Base-by-base conservation (phyloP, 1,140 invertebrate genomes). In the Aphelinus certus region DNA sequence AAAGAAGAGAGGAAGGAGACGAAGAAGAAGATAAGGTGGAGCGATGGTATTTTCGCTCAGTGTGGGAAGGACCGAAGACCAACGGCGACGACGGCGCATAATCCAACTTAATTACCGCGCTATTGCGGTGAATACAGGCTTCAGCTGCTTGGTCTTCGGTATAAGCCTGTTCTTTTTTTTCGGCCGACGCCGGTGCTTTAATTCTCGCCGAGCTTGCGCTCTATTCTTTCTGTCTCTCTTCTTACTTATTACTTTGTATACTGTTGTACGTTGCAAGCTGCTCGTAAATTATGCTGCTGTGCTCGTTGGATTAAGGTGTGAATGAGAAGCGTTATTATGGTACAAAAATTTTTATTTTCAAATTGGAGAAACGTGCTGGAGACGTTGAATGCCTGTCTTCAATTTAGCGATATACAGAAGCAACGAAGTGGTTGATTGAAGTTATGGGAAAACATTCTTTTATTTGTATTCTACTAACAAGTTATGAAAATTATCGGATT, bases 21-120 rank as follows among this genome's bases (percentile, higher is more conserved):
- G 51, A 42, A 49, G 48, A 42, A 49, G 48, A 56, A 65, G 7
- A 6, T 1, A 26, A 65, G 4, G 48, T 42, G 9, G 26, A 65
- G 61, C 9, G 51, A 7, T 48, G 64, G 49, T 51, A 49, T 49
- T 66, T 66, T 66, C 49, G 42, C 26, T 4, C 7, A n/a, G 51
- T 45, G 61, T 2, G 61, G 3, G 64, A 55, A n/a, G 4, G 51
- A 6, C 6, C 56, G 56, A 57, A n/a, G 10, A 46, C n/a, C 7
- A 48, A 63, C 10, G 60, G 26, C 47, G 63, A n/a, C 63, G 49
- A 48, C 45, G 46, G n/a, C 10, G 56, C 45, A 69, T 69, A 69
- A 69, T 69, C 67, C 67, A 48, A 69, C 55, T 69, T 69, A 69
- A 69, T 69, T 69, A 69, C 46, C 4, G 10, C 45, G 45, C 56